Percentiles rank a stretch among this genome's conserved stretches.
phyloP scores from a whole-genome alignment of 2,888 invertebrate species.

The Campoplex capitator region DNA sequence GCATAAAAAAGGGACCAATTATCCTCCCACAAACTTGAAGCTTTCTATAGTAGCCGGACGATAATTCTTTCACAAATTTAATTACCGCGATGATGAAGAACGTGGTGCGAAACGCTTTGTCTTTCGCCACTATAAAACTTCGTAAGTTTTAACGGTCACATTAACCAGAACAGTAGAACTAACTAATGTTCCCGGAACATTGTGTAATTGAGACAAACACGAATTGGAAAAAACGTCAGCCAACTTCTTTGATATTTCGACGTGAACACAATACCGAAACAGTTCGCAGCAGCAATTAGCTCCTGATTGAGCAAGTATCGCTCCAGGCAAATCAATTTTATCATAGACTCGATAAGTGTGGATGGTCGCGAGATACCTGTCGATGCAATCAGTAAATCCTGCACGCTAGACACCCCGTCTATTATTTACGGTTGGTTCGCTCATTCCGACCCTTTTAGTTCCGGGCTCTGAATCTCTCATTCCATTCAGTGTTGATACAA shows the following conservation, averaged over 20 bases:
- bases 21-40: background rate
- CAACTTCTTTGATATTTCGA: background rate
- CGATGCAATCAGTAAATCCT: constrained; percentile 35
- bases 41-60: constrained; percentile 8
- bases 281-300: background rate
- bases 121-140: background rate
- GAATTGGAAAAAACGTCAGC: constrained; percentile 4
- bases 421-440: constrained; percentile 50
- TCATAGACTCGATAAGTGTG: background rate
- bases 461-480: constrained; percentile 55
- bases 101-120: constrained; percentile 24
- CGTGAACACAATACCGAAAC: background rate
- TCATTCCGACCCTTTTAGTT: constrained; percentile 66
- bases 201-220: constrained; percentile 47
- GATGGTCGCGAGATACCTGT: background rate
- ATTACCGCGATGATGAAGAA: constrained; percentile 34
- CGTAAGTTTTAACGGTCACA: background rate
- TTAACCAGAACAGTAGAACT: constrained; percentile 16
- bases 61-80: constrained; percentile 20
- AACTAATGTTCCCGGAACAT: constrained; percentile 16
- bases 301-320: constrained; percentile 6
- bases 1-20: background rate
- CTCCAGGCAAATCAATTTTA: background rate
- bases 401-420: constrained; percentile 37
- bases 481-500: constrained; percentile 6